Conservation (phyloP, 2,888 invertebrate genomes). For the Icerya purchasi region DNA sequence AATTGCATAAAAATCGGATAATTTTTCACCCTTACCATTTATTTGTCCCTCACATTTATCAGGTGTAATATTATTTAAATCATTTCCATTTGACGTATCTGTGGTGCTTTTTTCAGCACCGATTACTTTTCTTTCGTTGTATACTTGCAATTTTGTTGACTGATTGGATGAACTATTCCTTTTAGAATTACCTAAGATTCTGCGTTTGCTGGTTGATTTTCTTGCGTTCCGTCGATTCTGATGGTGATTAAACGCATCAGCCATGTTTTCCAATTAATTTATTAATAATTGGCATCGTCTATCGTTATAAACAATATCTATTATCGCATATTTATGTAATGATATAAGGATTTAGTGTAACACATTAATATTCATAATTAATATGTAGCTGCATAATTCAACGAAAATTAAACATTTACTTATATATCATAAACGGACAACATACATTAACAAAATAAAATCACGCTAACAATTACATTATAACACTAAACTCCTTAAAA, state of each 20-base stretch:
- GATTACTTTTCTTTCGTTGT: neutral
- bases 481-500: too few species aligned
- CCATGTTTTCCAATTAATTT: neutral
- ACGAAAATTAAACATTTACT: too few species aligned
- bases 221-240: neutral
- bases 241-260: neutral
- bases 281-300: neutral
- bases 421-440: too few species aligned
- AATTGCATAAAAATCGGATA: conserved; percentile 11
- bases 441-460: too few species aligned
- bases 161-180: neutral
- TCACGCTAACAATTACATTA: too few species aligned
- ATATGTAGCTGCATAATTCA: too few species aligned
- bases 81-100: neutral
- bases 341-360: too few species aligned
- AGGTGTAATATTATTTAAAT: neutral
- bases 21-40: neutral
- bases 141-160: too few species aligned
- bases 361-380: too few species aligned
- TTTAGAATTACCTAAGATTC: conserved; percentile 3
- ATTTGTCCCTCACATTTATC: neutral
- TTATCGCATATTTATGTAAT: too few species aligned
- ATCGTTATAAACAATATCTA: too few species aligned
- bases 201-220: conserved; percentile 10
- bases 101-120: conserved; percentile 9